These are phyloP conservation scores for Xenopus tropicalis DNA, from an alignment of 2,113 vertebrate species.

Conservation along the genomic window UCB_Xtro_10.0 CM004445.2:78600001-78600500, in stretches of 20 bases:
- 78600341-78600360: too few species aligned
- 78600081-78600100: neutral
- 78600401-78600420: too few species aligned
- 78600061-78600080: neutral
- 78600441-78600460: too few species aligned
- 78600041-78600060: slow-evolving; percentile 2
- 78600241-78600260: neutral
- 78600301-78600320: too few species aligned
- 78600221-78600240: neutral
- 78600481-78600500: too few species aligned
- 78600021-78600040: neutral
- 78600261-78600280: too few species aligned
- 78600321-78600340: too few species aligned
- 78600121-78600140: neutral
- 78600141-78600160: neutral
- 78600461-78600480: too few species aligned
- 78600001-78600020: neutral
- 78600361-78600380: too few species aligned
- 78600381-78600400: too few species aligned
- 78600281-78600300: too few species aligned
- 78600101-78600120: neutral
- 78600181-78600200: neutral
- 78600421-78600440: too few species aligned
- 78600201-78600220: neutral
- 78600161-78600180: neutral